phyloP scores from a whole-genome alignment of 2,797 vertebrate species.

The Huso huso region DNA sequence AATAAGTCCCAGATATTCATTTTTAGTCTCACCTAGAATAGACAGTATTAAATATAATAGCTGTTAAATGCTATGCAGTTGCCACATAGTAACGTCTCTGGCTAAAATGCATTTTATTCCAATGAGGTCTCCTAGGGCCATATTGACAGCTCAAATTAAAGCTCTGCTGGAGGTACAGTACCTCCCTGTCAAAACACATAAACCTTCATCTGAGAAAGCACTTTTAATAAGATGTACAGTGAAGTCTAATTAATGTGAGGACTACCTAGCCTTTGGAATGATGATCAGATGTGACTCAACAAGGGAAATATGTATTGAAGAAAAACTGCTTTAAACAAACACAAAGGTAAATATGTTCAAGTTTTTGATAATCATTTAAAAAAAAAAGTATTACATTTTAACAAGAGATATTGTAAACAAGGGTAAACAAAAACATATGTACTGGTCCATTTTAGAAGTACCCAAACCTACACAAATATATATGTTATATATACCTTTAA shows the following conservation, averaged over 20 bases:
- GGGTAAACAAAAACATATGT: too few species aligned
- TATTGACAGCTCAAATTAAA: constrained; percentile 64
- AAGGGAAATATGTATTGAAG: too few species aligned
- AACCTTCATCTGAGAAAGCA: constrained; percentile 46
- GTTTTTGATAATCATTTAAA: too few species aligned
- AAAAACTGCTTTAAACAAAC: too few species aligned
- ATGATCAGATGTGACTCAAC: not conserved
- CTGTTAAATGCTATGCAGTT: not conserved
- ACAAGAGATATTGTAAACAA: too few species aligned
- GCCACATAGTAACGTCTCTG: not conserved
- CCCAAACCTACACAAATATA: too few species aligned
- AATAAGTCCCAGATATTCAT: too few species aligned
- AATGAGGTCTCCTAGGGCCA: constrained; percentile 39
- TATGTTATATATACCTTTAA: too few species aligned
- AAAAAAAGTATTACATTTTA: too few species aligned
- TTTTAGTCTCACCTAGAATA: too few species aligned
- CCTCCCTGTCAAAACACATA: constrained; percentile 52
- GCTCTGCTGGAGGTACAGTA: constrained; percentile 59
- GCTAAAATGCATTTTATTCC: constrained; percentile 24
- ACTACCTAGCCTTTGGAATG: not conserved
- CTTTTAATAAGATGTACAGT: not conserved
- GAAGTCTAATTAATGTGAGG: not conserved
- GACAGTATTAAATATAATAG: not conserved
- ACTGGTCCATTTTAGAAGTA: too few species aligned
- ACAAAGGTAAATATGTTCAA: too few species aligned